Conservation (phyloP, 1,140 invertebrate genomes). For the Antheraea pernyi region DNA sequence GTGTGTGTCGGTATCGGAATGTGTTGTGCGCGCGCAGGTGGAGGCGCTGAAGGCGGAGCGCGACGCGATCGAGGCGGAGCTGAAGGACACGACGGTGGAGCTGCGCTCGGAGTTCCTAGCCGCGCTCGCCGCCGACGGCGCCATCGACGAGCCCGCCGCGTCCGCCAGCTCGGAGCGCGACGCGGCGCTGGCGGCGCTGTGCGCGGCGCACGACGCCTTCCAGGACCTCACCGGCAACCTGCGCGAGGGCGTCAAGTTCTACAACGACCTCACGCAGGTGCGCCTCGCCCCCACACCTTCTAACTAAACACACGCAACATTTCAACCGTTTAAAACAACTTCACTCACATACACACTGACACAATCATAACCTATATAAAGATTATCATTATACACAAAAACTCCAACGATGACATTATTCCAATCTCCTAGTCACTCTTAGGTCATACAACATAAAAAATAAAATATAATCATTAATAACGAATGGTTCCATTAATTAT, state of each 20-base stretch:
- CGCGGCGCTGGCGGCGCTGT: conserved; percentile 90
- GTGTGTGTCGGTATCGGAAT: no score
- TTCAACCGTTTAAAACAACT: no score
- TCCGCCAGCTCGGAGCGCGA: conserved; percentile 83
- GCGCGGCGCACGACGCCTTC: conserved; percentile 95
- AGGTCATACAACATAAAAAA: no score
- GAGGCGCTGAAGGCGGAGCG: conserved; percentile 28
- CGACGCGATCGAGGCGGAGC: conserved; percentile 27
- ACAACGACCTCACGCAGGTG: conserved; percentile 96
- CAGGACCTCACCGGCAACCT: conserved; percentile 94
- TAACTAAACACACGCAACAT: no score
- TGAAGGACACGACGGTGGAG: conserved; percentile 29
- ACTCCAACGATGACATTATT: no score
- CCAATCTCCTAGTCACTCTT: no score
- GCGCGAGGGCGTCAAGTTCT: conserved; percentile 97
- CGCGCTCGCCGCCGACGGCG: conserved; percentile 85
- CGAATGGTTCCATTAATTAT: no score
- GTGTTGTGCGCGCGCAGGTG: no score
- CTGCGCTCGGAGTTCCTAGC: conserved; percentile 88
- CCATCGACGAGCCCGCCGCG: conserved; percentile 85
- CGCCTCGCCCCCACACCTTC: conserved; percentile 82
- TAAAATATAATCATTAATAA: no score
- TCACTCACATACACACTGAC: no score
- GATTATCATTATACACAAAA: no score
- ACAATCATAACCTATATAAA: no score